phyloP scores from a whole-genome alignment of 2,888 invertebrate species.

The Drosophila melanosoma region DNA sequence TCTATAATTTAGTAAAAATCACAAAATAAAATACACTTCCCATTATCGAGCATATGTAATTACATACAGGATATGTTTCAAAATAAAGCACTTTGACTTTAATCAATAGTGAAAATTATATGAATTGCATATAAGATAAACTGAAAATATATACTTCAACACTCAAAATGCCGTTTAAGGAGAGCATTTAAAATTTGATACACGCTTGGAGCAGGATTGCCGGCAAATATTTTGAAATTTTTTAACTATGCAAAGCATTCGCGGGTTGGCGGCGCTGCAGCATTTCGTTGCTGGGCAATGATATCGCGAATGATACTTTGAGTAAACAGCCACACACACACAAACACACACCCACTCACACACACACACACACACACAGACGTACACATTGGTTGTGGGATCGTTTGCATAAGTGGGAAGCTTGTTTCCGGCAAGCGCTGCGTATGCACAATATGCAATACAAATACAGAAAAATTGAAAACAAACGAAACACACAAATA shows the following conservation, averaged over 20 bases:
- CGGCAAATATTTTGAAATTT: slow-evolving; percentile 38
- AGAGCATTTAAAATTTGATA: slow-evolving; percentile 15
- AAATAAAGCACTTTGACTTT: neutral
- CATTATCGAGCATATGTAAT: neutral
- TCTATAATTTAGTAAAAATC: slow-evolving; percentile 7
- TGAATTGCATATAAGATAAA: neutral
- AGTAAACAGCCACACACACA: slow-evolving; percentile 38
- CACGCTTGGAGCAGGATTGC: slow-evolving; percentile 30
- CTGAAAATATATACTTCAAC: neutral
- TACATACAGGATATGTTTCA: neutral
- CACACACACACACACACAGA: slow-evolving; percentile 3
- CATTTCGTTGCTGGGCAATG: slow-evolving; percentile 69
- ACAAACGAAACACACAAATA: slow-evolving; percentile 9
- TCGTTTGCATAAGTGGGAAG: slow-evolving; percentile 69
- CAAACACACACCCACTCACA: slow-evolving; percentile 5
- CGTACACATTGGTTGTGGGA: slow-evolving; percentile 28
- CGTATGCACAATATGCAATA: slow-evolving; percentile 66
- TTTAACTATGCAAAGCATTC: slow-evolving; percentile 51
- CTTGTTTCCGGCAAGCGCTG: slow-evolving; percentile 51
- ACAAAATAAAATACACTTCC: neutral
- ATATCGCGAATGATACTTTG: slow-evolving; percentile 74
- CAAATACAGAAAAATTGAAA: slow-evolving; percentile 28
- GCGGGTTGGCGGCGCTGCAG: slow-evolving; percentile 18
- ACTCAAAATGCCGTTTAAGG: slow-evolving; percentile 12
- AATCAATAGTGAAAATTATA: neutral